These are phyloP conservation scores for Piezodorus guildinii DNA, from an alignment of 1,140 invertebrate genomes.

Conservation along the genomic window DNA sequence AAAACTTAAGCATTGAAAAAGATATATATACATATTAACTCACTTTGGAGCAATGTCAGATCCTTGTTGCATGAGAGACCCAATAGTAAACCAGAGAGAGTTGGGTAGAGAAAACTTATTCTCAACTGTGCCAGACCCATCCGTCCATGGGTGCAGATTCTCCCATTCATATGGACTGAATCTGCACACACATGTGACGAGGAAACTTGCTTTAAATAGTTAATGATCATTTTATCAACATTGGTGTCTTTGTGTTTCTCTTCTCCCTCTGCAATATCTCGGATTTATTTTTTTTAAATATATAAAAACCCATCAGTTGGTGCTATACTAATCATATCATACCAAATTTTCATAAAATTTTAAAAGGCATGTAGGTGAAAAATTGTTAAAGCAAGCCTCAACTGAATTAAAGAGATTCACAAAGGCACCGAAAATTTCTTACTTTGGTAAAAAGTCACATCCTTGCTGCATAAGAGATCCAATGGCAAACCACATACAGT, in stretches of 20 bases:
- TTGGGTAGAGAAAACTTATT: slow-evolving; percentile 87
- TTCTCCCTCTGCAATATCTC: no score
- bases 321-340: no score
- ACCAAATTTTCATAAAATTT: no score
- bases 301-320: no score
- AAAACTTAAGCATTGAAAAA: no score
- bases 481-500: slow-evolving; percentile 93
- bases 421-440: not conserved
- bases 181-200: slow-evolving; percentile 37
- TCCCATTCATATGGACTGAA: slow-evolving; percentile 91
- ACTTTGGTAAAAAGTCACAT: slow-evolving; percentile 68
- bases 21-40: slow-evolving; percentile 33
- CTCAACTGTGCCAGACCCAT: slow-evolving; percentile 62
- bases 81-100: slow-evolving; percentile 92
- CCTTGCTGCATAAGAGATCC: slow-evolving; percentile 88
- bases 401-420: not conserved
- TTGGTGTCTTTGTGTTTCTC: no score
- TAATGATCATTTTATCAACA: no score
- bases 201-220: no score
- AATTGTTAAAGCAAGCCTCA: no score
- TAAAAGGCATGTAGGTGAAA: no score
- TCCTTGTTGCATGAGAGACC: slow-evolving; percentile 85
- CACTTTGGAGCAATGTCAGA: slow-evolving; percentile 85
- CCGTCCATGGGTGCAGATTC: slow-evolving; percentile 71
- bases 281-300: no score